Evolutionary conservation across 2,888 invertebrate species (phyloP).

Genomic region (Smittia sp.): DNA sequence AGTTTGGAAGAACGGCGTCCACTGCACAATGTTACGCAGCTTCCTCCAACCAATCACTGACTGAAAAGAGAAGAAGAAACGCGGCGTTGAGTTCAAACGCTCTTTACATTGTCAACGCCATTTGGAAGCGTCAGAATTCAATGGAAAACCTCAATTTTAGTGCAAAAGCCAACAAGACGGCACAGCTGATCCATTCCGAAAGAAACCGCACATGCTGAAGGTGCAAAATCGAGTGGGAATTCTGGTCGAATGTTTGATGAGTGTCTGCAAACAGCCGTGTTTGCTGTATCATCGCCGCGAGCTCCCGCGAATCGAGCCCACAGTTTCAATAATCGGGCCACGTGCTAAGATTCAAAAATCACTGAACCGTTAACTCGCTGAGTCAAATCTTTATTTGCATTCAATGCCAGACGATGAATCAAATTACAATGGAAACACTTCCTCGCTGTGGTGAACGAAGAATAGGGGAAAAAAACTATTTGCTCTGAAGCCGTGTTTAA

Average conservation of each 20-base stretch:
- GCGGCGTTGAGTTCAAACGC: no score
- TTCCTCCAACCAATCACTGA: slow-evolving; percentile 78
- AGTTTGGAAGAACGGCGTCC: slow-evolving; percentile 96
- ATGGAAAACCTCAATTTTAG: no score
- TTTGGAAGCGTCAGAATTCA: no score
- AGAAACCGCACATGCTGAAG: background rate
- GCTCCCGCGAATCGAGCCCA: no score
- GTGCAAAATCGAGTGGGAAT: background rate
- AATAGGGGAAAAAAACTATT: background rate
- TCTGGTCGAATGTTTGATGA: background rate
- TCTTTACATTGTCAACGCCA: background rate
- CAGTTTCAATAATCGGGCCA: no score
- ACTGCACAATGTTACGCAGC: slow-evolving; percentile 88
- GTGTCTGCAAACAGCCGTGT: no score
- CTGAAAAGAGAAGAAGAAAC: background rate
- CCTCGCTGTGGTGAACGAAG: background rate
- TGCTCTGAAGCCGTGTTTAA: slow-evolving; percentile 3
- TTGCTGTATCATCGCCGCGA: no score
- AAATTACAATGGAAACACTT: background rate
- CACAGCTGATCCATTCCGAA: background rate
- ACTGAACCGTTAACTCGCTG: background rate
- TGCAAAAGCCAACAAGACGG: no score
- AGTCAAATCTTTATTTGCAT: background rate
- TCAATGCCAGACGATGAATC: background rate
- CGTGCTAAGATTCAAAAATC: no score